These are phyloP conservation scores for Lottia gigantea DNA, from an alignment of 2,888 invertebrate genomes.

Conservation along the genomic window DNA sequence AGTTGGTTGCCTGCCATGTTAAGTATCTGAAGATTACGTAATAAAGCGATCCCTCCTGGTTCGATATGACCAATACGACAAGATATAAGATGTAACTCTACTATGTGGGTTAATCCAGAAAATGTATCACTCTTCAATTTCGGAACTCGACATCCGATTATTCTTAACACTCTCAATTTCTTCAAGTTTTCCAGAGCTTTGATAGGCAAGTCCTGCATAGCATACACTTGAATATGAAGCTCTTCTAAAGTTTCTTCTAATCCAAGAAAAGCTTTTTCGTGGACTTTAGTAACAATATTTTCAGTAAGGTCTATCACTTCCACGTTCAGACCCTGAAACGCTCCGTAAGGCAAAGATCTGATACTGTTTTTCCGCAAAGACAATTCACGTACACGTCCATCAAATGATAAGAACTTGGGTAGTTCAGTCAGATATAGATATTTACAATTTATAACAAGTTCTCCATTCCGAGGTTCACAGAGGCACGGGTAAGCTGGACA, in stretches of 20 bases:
- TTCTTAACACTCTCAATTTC: slow-evolving; percentile 22
- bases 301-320: slow-evolving; percentile 35
- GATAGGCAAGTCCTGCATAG: slow-evolving; percentile 30
- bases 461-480: slow-evolving; percentile 30
- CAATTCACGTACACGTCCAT: slow-evolving; percentile 32
- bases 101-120: slow-evolving; percentile 21
- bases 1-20: slow-evolving; percentile 24
- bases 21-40: slow-evolving; percentile 27
- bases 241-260: slow-evolving; percentile 32
- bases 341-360: slow-evolving; percentile 29
- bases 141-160: slow-evolving; percentile 32
- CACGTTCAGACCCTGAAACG: slow-evolving; percentile 32
- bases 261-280: slow-evolving; percentile 33
- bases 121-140: slow-evolving; percentile 26
- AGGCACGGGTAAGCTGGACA: slow-evolving; percentile 38
- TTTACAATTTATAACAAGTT: slow-evolving; percentile 35
- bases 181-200: slow-evolving; percentile 24
- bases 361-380: slow-evolving; percentile 37
- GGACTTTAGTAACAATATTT: slow-evolving; percentile 32
- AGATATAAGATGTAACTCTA: slow-evolving; percentile 31
- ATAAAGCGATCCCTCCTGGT: slow-evolving; percentile 24
- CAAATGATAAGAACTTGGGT: slow-evolving; percentile 35
- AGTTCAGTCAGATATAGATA: slow-evolving; percentile 33
- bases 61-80: slow-evolving; percentile 31
- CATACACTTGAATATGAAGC: slow-evolving; percentile 28